A percentile compares a stretch with the other conserved stretches of the same genome.
Conservation (phyloP, 2,888 invertebrate genomes). For the Trissolcus japonicus region DNA sequence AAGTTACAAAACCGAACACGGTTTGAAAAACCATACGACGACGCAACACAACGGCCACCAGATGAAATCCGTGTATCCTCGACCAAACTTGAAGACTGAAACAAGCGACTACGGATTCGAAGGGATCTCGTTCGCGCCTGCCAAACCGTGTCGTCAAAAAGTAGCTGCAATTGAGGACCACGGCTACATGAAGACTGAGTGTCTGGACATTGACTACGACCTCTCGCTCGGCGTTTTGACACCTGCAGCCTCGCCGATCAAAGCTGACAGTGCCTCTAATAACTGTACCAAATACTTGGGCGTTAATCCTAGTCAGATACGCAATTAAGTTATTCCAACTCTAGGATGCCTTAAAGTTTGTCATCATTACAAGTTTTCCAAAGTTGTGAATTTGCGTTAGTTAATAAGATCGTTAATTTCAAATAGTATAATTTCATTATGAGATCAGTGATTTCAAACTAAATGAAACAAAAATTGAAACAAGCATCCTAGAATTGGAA, state of each 20-base stretch:
- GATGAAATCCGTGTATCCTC: constrained; percentile 41
- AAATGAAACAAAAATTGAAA: too few relatives aligned
- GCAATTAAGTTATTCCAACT: constrained; percentile 17
- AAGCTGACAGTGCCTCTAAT: constrained; percentile 44
- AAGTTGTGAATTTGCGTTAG: too few relatives aligned
- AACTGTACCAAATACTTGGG: constrained; percentile 46
- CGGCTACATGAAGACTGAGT: constrained; percentile 69
- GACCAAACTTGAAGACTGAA: constrained; percentile 48
- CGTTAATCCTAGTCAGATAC: constrained; percentile 34
- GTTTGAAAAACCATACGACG: constrained; percentile 84
- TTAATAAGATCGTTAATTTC: too few relatives aligned
- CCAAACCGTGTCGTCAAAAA: constrained; percentile 60
- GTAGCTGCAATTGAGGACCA: constrained; percentile 69
- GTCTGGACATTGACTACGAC: constrained; percentile 63
- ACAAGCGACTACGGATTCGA: constrained; percentile 47
- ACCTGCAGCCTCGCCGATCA: constrained; percentile 70
- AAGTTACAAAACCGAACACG: constrained; percentile 89
- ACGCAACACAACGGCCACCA: constrained; percentile 72
- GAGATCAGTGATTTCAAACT: background rate
- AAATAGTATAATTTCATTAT: background rate
- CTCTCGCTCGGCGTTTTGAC: constrained; percentile 68
- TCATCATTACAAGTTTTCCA: too few relatives aligned
- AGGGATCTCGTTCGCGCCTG: constrained; percentile 28
- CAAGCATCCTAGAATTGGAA: background rate
- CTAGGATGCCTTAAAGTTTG: background rate